These are phyloP conservation scores for Cheirogaleus medius DNA, from an alignment of 2,113 vertebrate species.

Conservation along the genomic window DNA sequence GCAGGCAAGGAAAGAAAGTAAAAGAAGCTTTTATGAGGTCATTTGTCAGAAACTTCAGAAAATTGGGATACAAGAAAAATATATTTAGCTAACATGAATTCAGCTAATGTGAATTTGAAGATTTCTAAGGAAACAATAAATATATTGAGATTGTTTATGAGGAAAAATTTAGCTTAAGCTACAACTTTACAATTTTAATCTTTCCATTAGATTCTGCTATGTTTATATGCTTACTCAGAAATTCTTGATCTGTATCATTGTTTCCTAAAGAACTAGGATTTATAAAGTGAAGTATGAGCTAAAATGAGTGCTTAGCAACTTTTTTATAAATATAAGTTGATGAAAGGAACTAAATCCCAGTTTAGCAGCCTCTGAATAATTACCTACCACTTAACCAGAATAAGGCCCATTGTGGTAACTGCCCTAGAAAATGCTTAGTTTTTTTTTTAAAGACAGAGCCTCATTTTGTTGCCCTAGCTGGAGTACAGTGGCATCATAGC, in stretches of 20 bases:
- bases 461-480: too few relatives aligned
- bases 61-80: not conserved
- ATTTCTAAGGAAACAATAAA: conserved; percentile 14
- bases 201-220: not conserved
- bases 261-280: not conserved
- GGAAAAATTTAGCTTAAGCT: not conserved
- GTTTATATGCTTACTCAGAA: not conserved
- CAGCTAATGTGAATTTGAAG: not conserved
- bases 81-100: not conserved
- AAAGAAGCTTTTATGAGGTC: not conserved
- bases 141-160: not conserved
- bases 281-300: not conserved
- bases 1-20: not conserved
- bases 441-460: too few relatives aligned
- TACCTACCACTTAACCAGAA: not conserved
- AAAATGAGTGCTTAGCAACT: not conserved
- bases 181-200: conserved; percentile 1
- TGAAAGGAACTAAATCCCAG: not conserved
- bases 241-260: not conserved
- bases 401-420: not conserved
- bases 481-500: too few relatives aligned
- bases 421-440: not conserved
- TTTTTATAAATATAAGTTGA: conserved; percentile 1
- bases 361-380: not conserved
- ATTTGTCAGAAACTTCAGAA: not conserved